Base-by-base conservation (phyloP, 2,113 vertebrate genomes). In the Hippocampus mohnikei region DNA sequence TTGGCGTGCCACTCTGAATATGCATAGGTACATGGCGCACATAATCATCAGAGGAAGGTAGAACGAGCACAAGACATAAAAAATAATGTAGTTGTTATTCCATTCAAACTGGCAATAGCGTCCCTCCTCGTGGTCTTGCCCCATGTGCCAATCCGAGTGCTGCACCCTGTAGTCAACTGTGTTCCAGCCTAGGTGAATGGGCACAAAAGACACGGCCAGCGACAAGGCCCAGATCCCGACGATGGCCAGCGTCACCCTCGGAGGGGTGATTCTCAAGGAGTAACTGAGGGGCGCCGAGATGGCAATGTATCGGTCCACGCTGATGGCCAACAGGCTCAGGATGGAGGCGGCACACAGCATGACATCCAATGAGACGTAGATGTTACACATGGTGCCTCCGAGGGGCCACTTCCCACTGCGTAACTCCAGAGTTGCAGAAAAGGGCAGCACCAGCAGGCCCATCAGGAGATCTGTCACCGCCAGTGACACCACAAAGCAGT, bases 171-270 rank as follows among this genome's bases (percentile, higher is more conserved):
- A 91, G 73, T 94, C 91, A 0, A 80, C 89, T 44, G 94, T 95
- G 87, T 99, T 99, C 96, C 94, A 98, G 56, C 94, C 96, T 90
- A 98, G 74, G 80, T 97, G 93, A 79, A 98, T 95, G 25, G 96
- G 94, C 18, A 95, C 82, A 82, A 99, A 96, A 56, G 95, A 96
- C 41, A 94, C 74, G 63, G 93, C 91, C 69, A 98, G 79, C 0
- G 96, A 96, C 55, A 93, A 73, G 0, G 82, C 78, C 97, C 96
- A 99, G 68, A 98, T 96, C 20, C 92, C 69, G 12, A 75, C 78
- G 64, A 98, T 88, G 3, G 92, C 92, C 62, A 93, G 66, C 1
- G 87, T 81, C 8, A 95, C 95, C 0, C 94, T 90, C 0, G 16
- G 33, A 0, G 86, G 90, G 2, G 96, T 98, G 56, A 98, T 88